These are phyloP conservation scores for Argopecten irradians DNA, from an alignment of 1,140 invertebrate genomes.

Conservation along the genomic window DNA sequence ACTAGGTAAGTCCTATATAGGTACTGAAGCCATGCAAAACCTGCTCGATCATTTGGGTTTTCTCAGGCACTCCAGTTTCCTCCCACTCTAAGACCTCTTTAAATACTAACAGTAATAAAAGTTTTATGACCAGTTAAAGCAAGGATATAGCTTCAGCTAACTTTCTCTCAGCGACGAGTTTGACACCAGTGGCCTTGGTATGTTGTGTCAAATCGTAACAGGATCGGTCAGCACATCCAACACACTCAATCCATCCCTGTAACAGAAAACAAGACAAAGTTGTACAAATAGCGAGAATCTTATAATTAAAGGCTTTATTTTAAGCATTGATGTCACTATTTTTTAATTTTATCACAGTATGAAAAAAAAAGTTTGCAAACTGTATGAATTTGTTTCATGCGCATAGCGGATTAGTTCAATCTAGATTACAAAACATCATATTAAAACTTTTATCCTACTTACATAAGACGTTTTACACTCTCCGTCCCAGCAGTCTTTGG, in stretches of 20 bases:
- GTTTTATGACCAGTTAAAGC: slow-evolving; percentile 26
- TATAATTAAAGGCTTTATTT: no score
- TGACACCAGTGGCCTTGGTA: slow-evolving; percentile 92
- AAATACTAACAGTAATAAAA: no score
- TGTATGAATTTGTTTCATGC: no score
- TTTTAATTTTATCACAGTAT: no score
- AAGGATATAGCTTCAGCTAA: slow-evolving; percentile 88
- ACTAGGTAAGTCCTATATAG: no score
- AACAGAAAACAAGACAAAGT: slow-evolving; percentile 43
- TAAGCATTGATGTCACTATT: no score
- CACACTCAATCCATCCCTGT: slow-evolving; percentile 99
- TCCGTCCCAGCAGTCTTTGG: slow-evolving; percentile 99
- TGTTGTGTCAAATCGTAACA: slow-evolving; percentile 98
- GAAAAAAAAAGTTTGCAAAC: no score
- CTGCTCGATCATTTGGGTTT: no score
- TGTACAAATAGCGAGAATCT: not conserved
- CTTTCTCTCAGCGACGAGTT: slow-evolving; percentile 93
- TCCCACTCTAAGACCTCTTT: no score
- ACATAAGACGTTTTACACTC: slow-evolving; percentile 95
- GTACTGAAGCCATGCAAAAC: no score
- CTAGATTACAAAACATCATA: not conserved
- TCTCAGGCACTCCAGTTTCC: no score
- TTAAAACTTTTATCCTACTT: slow-evolving; percentile 57
- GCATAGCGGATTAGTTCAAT: not conserved
- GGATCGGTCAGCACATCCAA: slow-evolving; percentile 98